phyloP scores from a whole-genome alignment of 2,797 vertebrate genomes.

The Podarcis lilfordi region DNA sequence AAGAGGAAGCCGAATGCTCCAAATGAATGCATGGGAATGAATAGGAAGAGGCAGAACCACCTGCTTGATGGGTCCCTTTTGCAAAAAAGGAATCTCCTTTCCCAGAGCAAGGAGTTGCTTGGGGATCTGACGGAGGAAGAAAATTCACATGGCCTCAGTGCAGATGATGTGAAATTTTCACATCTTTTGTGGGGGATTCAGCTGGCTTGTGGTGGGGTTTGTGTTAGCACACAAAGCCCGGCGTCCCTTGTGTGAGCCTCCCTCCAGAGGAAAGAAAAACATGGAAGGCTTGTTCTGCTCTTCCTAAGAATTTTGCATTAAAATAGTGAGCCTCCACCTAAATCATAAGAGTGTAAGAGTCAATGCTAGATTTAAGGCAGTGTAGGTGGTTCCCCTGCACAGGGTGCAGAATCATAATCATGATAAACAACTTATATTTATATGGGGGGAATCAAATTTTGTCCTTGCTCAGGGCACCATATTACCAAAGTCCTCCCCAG shows the following conservation, averaged over 20 bases:
- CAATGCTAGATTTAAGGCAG: too few relatives aligned
- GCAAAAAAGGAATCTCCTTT: background rate
- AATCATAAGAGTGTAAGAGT: too few relatives aligned
- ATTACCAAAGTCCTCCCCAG: too few relatives aligned
- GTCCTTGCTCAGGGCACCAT: too few relatives aligned
- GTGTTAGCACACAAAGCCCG: background rate
- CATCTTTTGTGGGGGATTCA: accelerated
- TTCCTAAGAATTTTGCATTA: background rate
- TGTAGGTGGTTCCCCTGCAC: too few relatives aligned
- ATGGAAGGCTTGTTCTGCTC: background rate
- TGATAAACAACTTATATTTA: too few relatives aligned
- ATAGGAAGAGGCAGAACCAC: background rate
- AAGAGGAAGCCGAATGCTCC: background rate
- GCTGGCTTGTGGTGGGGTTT: background rate
- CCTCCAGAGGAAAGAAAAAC: background rate
- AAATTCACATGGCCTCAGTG: background rate
- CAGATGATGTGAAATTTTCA: background rate
- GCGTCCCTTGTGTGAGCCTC: background rate
- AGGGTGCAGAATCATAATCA: too few relatives aligned
- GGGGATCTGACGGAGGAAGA: background rate
- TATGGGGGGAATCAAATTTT: too few relatives aligned
- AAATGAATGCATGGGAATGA: background rate
- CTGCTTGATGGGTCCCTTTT: background rate
- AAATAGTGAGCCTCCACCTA: background rate
- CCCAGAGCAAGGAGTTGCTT: accelerated